Percentiles rank a stretch among this genome's conserved stretches.
Conservation (phyloP, 2,797 vertebrate genomes). For the Orestias chungarensis region DNA sequence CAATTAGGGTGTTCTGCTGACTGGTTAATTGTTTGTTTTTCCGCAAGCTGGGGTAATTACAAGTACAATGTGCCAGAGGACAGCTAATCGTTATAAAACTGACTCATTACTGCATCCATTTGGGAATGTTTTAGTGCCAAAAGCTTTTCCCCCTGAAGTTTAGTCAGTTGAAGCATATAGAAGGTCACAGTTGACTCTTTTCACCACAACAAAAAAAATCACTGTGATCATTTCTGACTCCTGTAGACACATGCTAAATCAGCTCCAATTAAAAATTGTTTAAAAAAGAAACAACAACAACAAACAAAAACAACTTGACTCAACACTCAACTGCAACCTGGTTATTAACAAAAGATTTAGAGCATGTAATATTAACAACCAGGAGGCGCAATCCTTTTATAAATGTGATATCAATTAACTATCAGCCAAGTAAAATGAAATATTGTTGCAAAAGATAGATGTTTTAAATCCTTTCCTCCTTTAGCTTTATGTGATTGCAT, state of each 20-base stretch:
- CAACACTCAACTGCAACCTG: slow-evolving; percentile 7
- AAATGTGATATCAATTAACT: not conserved
- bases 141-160: slow-evolving; percentile 34
- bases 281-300: not conserved
- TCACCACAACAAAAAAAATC: slow-evolving; percentile 20
- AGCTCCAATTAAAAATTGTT: not conserved
- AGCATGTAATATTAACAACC: slow-evolving; percentile 36
- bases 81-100: slow-evolving; percentile 72
- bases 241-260: slow-evolving; percentile 22
- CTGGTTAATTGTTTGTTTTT: slow-evolving; percentile 83
- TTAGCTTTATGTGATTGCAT: not conserved
- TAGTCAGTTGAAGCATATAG: slow-evolving; percentile 26
- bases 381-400: slow-evolving; percentile 54
- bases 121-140: slow-evolving; percentile 60
- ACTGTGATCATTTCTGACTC: slow-evolving; percentile 5
- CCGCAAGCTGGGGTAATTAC: slow-evolving; percentile 75
- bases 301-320: not conserved
- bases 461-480: not conserved
- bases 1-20: slow-evolving; percentile 78
- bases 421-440: not conserved
- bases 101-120: slow-evolving; percentile 74
- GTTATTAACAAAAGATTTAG: slow-evolving; percentile 33
- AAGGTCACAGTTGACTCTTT: slow-evolving; percentile 67
- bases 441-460: slow-evolving; percentile 1
- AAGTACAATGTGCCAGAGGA: slow-evolving; percentile 73